Evolutionary conservation across 2,888 invertebrate genomes (phyloP).

Genomic region (Lasioglossum zephyrum): DNA sequence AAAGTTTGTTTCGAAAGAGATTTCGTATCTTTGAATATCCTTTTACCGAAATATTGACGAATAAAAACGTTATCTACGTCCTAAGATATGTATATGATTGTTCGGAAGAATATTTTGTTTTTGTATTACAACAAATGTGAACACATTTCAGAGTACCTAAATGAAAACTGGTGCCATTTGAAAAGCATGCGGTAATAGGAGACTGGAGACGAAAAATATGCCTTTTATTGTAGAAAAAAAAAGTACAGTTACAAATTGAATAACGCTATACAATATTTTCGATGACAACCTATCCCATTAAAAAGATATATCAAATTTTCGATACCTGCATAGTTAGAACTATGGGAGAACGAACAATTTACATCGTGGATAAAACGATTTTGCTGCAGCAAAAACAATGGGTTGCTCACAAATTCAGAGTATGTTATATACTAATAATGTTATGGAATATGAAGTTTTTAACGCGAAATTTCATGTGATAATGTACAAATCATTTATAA

Average conservation of each 20-base stretch:
- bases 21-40: slow-evolving; percentile 28
- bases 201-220: slow-evolving; percentile 31
- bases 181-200: slow-evolving; percentile 29
- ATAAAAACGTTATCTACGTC: slow-evolving; percentile 31
- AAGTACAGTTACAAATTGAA: slow-evolving; percentile 20
- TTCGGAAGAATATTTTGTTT: slow-evolving; percentile 6
- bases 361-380: slow-evolving; percentile 10
- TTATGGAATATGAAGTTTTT: slow-evolving; percentile 75
- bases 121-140: slow-evolving; percentile 8
- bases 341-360: slow-evolving; percentile 25
- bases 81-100: slow-evolving; percentile 12
- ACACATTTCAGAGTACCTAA: slow-evolving; percentile 22
- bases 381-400: slow-evolving; percentile 44
- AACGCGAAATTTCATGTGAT: slow-evolving; percentile 76
- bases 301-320: slow-evolving; percentile 23
- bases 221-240: slow-evolving; percentile 9
- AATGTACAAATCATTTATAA: slow-evolving; percentile 78
- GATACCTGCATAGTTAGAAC: slow-evolving; percentile 41
- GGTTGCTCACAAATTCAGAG: slow-evolving; percentile 73
- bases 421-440: slow-evolving; percentile 67
- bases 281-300: slow-evolving; percentile 1
- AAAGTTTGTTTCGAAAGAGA: slow-evolving; percentile 25
- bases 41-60: slow-evolving; percentile 23
- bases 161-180: slow-evolving; percentile 56
- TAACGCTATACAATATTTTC: slow-evolving; percentile 12